Conservation (phyloP, 53 echinoderm and acorn worm genomes). For the Glandiceps talaboti region DNA sequence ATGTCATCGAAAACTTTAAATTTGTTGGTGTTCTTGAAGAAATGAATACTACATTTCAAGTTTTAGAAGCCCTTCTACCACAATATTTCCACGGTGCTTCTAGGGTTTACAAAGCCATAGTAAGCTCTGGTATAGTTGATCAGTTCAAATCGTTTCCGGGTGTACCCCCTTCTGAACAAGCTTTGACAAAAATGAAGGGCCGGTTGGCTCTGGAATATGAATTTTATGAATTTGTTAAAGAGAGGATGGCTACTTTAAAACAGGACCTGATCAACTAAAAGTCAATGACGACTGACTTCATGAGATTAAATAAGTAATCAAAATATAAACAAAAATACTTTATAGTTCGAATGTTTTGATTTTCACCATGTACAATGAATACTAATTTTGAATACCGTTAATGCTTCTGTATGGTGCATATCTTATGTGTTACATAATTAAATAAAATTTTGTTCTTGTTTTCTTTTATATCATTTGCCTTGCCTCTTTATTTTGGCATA, state of each 20-base stretch:
- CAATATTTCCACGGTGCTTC: not conserved
- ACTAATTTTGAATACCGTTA: too few species aligned
- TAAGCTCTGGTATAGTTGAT: not conserved
- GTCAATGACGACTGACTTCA: too few species aligned
- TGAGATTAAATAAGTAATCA: too few species aligned
- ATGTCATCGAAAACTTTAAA: not conserved
- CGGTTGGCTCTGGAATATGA: not conserved
- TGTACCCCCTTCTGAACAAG: not conserved
- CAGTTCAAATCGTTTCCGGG: not conserved
- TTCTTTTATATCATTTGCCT: too few species aligned
- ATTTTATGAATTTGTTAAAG: not conserved
- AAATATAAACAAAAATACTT: too few species aligned
- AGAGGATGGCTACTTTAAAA: not conserved
- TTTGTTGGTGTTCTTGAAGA: not conserved
- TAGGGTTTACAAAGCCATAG: not conserved
- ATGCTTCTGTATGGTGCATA: too few species aligned
- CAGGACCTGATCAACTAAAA: too few species aligned
- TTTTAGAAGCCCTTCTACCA: not conserved
- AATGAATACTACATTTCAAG: not conserved
- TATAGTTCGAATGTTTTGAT: too few species aligned
- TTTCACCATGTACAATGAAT: too few species aligned
- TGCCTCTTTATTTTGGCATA: too few species aligned
- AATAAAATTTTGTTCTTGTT: too few species aligned
- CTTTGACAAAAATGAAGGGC: not conserved
- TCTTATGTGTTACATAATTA: too few species aligned